These are phyloP conservation scores for Galerucella calmariensis DNA, from an alignment of 2,888 invertebrate genomes.

Conservation along the genomic window DNA sequence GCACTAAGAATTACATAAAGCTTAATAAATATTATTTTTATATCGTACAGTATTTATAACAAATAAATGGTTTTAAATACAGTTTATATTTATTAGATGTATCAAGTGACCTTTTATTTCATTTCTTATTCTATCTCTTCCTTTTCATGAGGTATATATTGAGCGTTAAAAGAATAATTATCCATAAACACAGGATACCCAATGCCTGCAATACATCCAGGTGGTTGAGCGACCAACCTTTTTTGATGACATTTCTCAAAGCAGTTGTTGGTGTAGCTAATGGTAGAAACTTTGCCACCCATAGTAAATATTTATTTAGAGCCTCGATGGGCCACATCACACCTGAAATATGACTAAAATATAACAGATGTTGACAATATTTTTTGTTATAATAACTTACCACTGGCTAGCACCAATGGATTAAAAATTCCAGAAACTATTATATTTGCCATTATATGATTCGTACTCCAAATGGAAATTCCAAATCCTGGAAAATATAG, in stretches of 20 bases:
- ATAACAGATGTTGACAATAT: not conserved
- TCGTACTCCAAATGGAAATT: conserved; percentile 81
- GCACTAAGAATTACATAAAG: not conserved
- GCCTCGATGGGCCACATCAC: conserved; percentile 78
- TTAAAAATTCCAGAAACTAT: conserved; percentile 91
- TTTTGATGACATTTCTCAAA: conserved; percentile 79
- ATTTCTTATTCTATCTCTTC: conserved; percentile 49
- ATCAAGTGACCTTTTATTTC: not conserved
- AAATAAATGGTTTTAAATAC: not conserved
- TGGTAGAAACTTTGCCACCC: conserved; percentile 67
- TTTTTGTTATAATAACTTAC: conserved; percentile 30
- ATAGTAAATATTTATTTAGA: conserved; percentile 65
- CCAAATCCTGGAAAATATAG: conserved; percentile 72
- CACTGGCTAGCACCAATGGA: conserved; percentile 73
- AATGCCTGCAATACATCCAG: conserved; percentile 80
- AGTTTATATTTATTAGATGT: not conserved
- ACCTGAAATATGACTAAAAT: conserved; percentile 62
- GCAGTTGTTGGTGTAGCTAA: conserved; percentile 84
- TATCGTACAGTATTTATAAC: not conserved
- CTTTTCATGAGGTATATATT: conserved; percentile 56
- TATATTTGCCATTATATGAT: conserved; percentile 85
- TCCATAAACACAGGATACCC: conserved; percentile 74
- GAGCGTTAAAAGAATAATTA: conserved; percentile 52
- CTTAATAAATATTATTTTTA: conserved; percentile 12
- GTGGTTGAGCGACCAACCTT: conserved; percentile 77